Percentiles rank a stretch among this genome's conserved stretches.
phyloP scores from a whole-genome alignment of 1,140 invertebrate species.

The Acromyrmex charruanus region DNA sequence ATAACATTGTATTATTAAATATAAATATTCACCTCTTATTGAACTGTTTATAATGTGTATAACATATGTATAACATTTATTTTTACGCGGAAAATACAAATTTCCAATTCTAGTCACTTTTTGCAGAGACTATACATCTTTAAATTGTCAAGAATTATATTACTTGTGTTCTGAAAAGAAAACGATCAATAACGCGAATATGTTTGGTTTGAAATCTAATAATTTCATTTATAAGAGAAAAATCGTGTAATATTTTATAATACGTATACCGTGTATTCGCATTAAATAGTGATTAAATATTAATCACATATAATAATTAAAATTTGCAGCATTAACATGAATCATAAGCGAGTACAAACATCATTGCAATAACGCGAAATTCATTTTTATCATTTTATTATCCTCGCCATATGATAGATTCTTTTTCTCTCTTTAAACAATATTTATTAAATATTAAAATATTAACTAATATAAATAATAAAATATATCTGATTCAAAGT shows the following conservation, averaged over 20 bases:
- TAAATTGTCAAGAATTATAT: background rate
- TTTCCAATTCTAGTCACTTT: no score
- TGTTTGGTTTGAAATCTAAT: background rate
- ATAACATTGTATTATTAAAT: no score
- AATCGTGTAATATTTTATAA: constrained; percentile 4
- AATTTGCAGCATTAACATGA: constrained; percentile 26
- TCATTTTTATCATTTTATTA: background rate
- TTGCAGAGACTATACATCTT: no score
- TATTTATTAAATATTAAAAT: constrained; percentile 12
- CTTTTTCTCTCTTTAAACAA: background rate
- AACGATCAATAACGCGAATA: background rate
- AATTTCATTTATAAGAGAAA: constrained; percentile 9
- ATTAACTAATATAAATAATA: background rate
- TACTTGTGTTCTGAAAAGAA: background rate
- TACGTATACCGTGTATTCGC: background rate
- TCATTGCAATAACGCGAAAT: background rate
- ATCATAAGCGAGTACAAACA: background rate
- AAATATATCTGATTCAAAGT: background rate
- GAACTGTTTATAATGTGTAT: no score
- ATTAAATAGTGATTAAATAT: constrained; percentile 36
- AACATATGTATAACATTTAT: no score
- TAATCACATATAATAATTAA: background rate
- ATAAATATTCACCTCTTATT: no score
- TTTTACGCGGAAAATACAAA: no score
- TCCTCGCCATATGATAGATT: background rate